Percentiles rank a stretch among this genome's conserved stretches.
These are phyloP conservation scores for Brachionus rubens DNA, from an alignment of 1,140 invertebrate species.

Conservation along the genomic window DNA sequence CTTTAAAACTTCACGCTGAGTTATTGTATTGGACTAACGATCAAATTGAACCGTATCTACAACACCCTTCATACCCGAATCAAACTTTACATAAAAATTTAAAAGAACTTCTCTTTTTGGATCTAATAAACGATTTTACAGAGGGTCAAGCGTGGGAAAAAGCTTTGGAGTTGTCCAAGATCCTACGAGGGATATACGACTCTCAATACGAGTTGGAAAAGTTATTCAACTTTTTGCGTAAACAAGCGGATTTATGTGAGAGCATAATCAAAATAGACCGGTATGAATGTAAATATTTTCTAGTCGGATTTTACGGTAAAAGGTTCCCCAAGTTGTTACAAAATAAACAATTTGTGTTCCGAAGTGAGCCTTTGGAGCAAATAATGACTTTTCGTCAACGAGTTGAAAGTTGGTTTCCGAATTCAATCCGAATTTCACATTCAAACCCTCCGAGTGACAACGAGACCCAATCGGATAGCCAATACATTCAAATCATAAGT, in stretches of 20 bases:
- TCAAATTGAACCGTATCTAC: neutral
- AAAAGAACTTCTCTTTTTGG: slow-evolving; percentile 1
- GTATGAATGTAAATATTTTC: slow-evolving; percentile 39
- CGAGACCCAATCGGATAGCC: neutral
- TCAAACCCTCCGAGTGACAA: neutral
- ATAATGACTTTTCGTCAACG: slow-evolving; percentile 42
- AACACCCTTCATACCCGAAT: neutral
- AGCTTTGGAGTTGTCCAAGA: slow-evolving; percentile 35
- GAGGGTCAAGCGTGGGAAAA: slow-evolving; percentile 44
- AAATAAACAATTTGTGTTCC: slow-evolving; percentile 39
- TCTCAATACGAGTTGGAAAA: slow-evolving; percentile 34
- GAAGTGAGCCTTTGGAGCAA: slow-evolving; percentile 41
- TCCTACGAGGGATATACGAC: slow-evolving; percentile 20
- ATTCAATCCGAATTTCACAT: slow-evolving; percentile 15
- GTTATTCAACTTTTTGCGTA: slow-evolving; percentile 6
- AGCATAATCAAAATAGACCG: slow-evolving; percentile 22
- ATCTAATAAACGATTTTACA: slow-evolving; percentile 21
- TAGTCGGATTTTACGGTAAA: slow-evolving; percentile 31
- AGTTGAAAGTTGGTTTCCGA: slow-evolving; percentile 40
- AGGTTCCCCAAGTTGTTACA: slow-evolving; percentile 5
- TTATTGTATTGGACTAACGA: slow-evolving; percentile 27
- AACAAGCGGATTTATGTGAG: slow-evolving; percentile 41
- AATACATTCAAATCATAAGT: slow-evolving; percentile 31
- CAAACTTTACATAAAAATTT: slow-evolving; percentile 32
- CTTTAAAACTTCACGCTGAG: slow-evolving; percentile 40